A percentile compares a stretch with the other conserved stretches of the same genome.
Evolutionary conservation across 2,113 vertebrate species (phyloP).

Genomic region (Micronycteris hirsuta): DNA sequence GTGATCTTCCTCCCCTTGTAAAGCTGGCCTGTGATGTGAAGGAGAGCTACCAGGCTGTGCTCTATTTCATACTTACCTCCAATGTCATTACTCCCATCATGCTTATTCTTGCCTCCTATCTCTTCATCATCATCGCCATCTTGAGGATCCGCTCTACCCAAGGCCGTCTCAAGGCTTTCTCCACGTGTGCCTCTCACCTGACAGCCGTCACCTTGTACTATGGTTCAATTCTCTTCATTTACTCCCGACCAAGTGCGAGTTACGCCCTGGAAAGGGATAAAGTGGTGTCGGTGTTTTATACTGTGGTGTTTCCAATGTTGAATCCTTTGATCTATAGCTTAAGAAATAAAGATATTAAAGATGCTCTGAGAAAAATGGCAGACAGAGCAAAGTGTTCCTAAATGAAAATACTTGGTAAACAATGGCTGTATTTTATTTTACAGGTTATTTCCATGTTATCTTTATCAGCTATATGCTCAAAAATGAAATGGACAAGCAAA

Average conservation of each 20-base stretch:
- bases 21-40: slow-evolving; percentile 66
- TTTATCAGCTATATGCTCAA: background rate
- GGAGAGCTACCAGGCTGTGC: slow-evolving; percentile 58
- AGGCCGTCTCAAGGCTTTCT: slow-evolving; percentile 64
- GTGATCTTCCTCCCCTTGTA: slow-evolving; percentile 65
- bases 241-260: slow-evolving; percentile 42
- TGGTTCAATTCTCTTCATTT: slow-evolving; percentile 58
- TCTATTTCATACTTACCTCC: slow-evolving; percentile 55
- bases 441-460: background rate
- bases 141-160: slow-evolving; percentile 15
- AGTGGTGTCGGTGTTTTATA: slow-evolving; percentile 69
- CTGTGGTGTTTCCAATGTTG: slow-evolving; percentile 61
- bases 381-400: background rate
- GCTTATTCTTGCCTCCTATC: slow-evolving; percentile 65
- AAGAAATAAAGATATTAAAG: slow-evolving; percentile 63
- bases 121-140: slow-evolving; percentile 55
- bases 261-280: slow-evolving; percentile 66
- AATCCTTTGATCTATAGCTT: slow-evolving; percentile 66
- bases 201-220: slow-evolving; percentile 47
- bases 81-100: slow-evolving; percentile 5
- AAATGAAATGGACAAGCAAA: background rate
- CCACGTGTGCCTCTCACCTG: slow-evolving; percentile 62
- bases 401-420: background rate
- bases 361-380: slow-evolving; percentile 38
- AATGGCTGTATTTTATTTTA: background rate